Base-by-base conservation (phyloP, 37 sponge, comb jelly and placozoan species). In the Chondrosia reniformis region DNA sequence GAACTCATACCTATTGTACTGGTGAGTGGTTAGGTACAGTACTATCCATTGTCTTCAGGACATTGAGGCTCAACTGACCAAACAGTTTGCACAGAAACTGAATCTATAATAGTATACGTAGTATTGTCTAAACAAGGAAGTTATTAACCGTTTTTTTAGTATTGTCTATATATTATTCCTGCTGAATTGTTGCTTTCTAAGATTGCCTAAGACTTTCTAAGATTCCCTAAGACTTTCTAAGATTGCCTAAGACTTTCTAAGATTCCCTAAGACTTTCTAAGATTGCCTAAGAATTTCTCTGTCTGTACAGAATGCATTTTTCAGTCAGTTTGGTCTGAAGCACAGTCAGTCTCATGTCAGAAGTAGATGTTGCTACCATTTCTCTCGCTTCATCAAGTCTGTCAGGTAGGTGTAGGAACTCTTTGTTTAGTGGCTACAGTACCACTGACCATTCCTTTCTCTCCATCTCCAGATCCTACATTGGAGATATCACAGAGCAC, bases 301-400 rank as follows among this genome's bases (percentile, higher is more conserved):
- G n/a, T n/a, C n/a, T 80, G 15, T 36, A 22, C 55, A 94, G 95
- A 74, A 79, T 32, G 33, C 72, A 13, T 89, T 96, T 43, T 84
- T 96, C 6, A 87, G 83, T 46, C 76, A 49, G 74, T 66, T 84
- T 19, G 96, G 96, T 17, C 46, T 96, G 55, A 57, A 77, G 52
- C 78, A 89, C 64, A 33, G 40, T 19, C 73, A 84, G 61, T 45
- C 80, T 54, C 38, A 63, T 36, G 77, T 96, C 25, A 54, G 96
- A 43, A 93, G 94, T 52, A 81, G 96, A 4, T 74, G 84, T 22
- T 87, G 86, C 67, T 96, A 93, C 74, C 61, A 89, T 32, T 81
- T 96, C 55, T 78, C 87, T 1, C 74, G 94, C 32, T 96, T 96
- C 61, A 45, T 96, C 75, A 96, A 96, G 67, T 22, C 78, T 15